These are phyloP conservation scores for Heptranchias perlo DNA, from an alignment of 2,113 vertebrate species.

Conservation along the genomic window DNA sequence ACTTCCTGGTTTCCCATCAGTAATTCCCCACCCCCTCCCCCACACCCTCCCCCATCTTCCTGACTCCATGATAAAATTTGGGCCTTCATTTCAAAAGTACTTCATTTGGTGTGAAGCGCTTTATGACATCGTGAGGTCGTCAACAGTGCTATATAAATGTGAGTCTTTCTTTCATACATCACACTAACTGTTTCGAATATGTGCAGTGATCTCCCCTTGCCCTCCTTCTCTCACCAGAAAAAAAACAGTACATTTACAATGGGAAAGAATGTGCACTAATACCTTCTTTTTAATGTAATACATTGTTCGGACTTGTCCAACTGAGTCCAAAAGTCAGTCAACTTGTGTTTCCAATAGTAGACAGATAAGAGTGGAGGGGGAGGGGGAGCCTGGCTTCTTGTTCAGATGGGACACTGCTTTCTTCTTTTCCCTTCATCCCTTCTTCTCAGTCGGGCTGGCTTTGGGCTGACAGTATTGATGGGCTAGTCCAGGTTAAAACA, in stretches of 20 bases:
- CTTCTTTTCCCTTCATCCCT: background rate
- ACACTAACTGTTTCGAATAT: background rate
- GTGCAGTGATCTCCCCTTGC: background rate
- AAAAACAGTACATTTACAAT: background rate
- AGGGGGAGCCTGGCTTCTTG: background rate
- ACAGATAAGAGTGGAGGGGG: background rate
- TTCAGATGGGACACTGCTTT: background rate
- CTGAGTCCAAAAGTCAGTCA: conserved; percentile 36
- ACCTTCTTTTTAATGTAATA: conserved; percentile 68
- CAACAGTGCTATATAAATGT: background rate
- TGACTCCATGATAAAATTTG: too few relatives aligned
- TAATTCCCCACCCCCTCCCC: too few relatives aligned
- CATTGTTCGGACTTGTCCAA: conserved; percentile 51
- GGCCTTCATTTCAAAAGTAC: background rate
- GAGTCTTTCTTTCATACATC: background rate
- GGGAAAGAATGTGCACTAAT: conserved; percentile 42
- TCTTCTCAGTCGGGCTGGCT: background rate
- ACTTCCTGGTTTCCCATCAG: too few relatives aligned
- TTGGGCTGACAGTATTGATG: background rate
- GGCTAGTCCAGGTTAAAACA: background rate
- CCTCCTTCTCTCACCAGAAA: background rate
- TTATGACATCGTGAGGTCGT: background rate
- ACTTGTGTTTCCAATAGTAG: background rate
- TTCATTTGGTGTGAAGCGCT: background rate
- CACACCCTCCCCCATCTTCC: too few relatives aligned